Conservation (phyloP, 2,113 vertebrate genomes). For the Addax nasomaculatus region DNA sequence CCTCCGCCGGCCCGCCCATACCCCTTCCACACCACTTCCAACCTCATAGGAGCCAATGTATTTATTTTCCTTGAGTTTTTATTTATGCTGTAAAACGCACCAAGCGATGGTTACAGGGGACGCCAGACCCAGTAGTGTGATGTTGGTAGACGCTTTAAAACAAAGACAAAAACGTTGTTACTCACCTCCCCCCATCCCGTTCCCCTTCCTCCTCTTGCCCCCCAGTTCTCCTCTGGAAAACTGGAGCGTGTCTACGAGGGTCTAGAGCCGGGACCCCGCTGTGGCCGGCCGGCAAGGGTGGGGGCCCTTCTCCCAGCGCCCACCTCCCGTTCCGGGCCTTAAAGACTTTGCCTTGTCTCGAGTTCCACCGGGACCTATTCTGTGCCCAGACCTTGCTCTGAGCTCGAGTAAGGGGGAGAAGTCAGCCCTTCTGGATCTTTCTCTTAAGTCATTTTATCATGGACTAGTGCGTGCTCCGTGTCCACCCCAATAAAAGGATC, state of each 20-base stretch:
- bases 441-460: slow-evolving; percentile 60
- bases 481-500: slow-evolving; percentile 76
- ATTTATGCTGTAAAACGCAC: slow-evolving; percentile 78
- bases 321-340: background rate
- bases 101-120: slow-evolving; percentile 64
- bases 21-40: slow-evolving; percentile 74
- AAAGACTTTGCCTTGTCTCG: background rate
- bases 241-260: background rate
- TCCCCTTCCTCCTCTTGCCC: background rate
- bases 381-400: background rate
- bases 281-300: background rate
- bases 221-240: background rate
- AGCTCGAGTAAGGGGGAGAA: background rate
- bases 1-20: background rate
- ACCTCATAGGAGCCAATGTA: slow-evolving; percentile 79
- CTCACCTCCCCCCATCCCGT: background rate
- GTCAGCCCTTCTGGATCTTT: slow-evolving; percentile 25
- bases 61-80: slow-evolving; percentile 83
- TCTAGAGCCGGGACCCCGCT: background rate
- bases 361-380: background rate
- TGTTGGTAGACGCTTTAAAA: slow-evolving; percentile 69
- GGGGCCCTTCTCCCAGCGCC: background rate
- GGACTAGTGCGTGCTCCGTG: slow-evolving; percentile 68
- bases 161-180: slow-evolving; percentile 29
- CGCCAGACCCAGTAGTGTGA: slow-evolving; percentile 49